Conservation (phyloP, 2,113 vertebrate genomes). For the Seriola quinqueradiata region DNA sequence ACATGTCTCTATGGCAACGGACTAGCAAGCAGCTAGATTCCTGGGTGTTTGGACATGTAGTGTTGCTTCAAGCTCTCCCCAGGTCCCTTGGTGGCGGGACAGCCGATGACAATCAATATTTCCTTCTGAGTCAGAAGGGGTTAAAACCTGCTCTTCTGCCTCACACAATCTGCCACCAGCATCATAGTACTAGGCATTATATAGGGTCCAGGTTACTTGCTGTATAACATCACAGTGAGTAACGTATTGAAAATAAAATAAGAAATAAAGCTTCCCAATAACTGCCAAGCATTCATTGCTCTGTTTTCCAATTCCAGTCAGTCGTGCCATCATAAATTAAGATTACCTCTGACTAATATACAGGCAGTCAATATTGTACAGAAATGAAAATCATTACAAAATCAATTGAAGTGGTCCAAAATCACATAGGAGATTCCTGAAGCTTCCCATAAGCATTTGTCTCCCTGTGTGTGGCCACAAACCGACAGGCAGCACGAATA, state of each 20-base stretch:
- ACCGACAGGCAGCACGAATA: constrained; percentile 68
- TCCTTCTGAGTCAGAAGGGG: not conserved
- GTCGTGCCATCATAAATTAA: constrained; percentile 50
- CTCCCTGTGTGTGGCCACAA: constrained; percentile 70
- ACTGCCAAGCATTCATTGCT: constrained; percentile 35
- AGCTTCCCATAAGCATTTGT: constrained; percentile 67
- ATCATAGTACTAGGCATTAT: not conserved
- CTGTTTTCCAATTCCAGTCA: constrained; percentile 52
- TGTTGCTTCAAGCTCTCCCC: constrained; percentile 44
- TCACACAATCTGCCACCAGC: not conserved
- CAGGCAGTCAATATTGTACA: constrained; percentile 45
- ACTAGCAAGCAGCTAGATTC: constrained; percentile 53
- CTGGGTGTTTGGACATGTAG: constrained; percentile 41
- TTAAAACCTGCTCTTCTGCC: constrained; percentile 18
- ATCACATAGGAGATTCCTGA: constrained; percentile 62
- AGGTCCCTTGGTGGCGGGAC: constrained; percentile 14
- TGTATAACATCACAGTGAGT: not conserved
- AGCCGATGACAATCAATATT: constrained; percentile 45
- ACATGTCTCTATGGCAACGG: constrained; percentile 79
- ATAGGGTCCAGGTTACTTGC: not conserved
- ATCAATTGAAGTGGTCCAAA: constrained; percentile 65
- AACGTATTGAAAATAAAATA: constrained; percentile 37
- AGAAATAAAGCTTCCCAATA: constrained; percentile 46
- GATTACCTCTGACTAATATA: constrained; percentile 55
- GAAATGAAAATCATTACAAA: constrained; percentile 72